Evolutionary conservation across 2,888 invertebrate genomes (phyloP), one percentile per base, ranked within the genome.

Genomic region (Yponomeuta plumbellus): DNA sequence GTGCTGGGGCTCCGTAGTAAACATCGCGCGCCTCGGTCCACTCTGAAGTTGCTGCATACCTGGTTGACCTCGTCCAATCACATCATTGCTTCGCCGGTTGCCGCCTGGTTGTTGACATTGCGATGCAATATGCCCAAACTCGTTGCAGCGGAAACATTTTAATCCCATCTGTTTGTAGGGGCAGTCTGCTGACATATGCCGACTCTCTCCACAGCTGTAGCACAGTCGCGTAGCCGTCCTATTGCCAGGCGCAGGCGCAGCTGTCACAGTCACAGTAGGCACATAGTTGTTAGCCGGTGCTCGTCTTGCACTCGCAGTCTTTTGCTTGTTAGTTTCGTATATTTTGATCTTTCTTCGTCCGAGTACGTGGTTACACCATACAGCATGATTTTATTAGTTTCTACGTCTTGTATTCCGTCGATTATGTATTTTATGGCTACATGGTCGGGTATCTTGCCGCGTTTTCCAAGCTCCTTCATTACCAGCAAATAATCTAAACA

Each of bases 361-460:
- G 57, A 1, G 26, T 73, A 74, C 0, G 71, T 67, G 0, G 69
- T 72, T 0, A 68, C 71, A 1, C 73, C 74, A 20, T 71, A 74
- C 1, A 73, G 34, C 65, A 75, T 67, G 2, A 66, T 11, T 66
- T 75, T 75, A 39, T 74, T 74, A 0, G 17, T 20, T n/a, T 72
- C 70, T 0, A 26, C 17, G 63, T 74, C 74, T 0, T 4, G 11
- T 10, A 75, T 74, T 1, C 73, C 74, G 11, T 74, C 72, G 0
- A 74, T 67, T 8, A 73, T 72, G 57, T 74, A 74, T 62, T 73
- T 66, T 8, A 74, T 71, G 0, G 72, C 67, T 0, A 73, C 71
- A 64, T 74, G 72, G 44, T 74, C 73, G 0, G 72, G 70, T 6
- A 75, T 64, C 40, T 72, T 73, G 0, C 68, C 73, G 0, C 72